Evolutionary conservation across 2,113 vertebrate species (phyloP), one percentile per base, ranked within the genome.

Genomic region (Hemiprocne comata): DNA sequence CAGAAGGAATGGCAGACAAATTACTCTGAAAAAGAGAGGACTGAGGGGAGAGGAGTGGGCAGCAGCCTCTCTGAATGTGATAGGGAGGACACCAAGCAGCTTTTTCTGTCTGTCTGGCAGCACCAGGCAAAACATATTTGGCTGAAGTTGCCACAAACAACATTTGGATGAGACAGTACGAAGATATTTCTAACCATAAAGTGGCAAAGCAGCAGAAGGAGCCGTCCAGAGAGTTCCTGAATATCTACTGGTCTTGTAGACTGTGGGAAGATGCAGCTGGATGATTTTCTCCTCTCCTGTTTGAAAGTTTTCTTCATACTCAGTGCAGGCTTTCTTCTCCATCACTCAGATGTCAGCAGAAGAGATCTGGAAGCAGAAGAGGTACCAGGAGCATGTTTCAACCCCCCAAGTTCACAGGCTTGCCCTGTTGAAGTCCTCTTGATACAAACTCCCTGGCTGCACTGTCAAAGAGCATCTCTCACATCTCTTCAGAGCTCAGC

Each of bases 391-490:
- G 16, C 9, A 10, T 25, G 9, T 81, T 90, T 77, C 48, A 55
- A 74, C 8, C 8, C 8, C 10, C 19, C 19, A 57, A 18, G 46
- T 40, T 72, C 42, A 42, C 38, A 29, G 20, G 33, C 9, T 66
- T 77, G 42, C 19, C 25, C 50, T 82, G 36, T 31, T 67, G 21
- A 84, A 86, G 61, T 72, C 13, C 4, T 75, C 18, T 64, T 55
- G 28, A 44, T 44, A 61, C 33, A n/a, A n/a, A 61, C 13, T 78
- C 38, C 25, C 13, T 65, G 36, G 23, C 18, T 55, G 20, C 26
- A 26, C 10, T 7, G 20, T 12, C 0, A 0, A 60, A 82, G 50
- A 85, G 10, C 11, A 5, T 6, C 51, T 33, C 48, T 76, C 21
- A 11, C 42, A 83, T 7, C 24, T 38, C 67, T 57, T 48, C 29